Percentiles rank a stretch among this genome's conserved stretches.
Evolutionary conservation across 2,888 invertebrate genomes (phyloP).

Genomic region (Drosophila dives): DNA sequence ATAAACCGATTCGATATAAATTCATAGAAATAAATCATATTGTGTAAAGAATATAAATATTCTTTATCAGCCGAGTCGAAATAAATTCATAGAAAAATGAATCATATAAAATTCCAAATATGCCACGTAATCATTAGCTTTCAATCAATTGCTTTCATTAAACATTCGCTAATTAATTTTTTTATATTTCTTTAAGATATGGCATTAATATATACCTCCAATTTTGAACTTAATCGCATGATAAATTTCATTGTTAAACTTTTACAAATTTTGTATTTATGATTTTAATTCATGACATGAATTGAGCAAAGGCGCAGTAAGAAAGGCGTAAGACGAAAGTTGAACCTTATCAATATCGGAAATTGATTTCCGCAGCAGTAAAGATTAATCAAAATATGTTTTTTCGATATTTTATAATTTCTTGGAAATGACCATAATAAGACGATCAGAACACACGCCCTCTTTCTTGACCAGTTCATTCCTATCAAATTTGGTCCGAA

Average conservation of each 20-base stretch:
- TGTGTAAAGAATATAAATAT: neutral
- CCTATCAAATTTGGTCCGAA: constrained; percentile 12
- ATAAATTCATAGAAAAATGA: neutral
- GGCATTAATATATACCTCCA: neutral
- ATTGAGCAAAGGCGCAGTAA: neutral
- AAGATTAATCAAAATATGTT: neutral
- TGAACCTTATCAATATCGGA: constrained; percentile 26
- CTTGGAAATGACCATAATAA: constrained; percentile 44
- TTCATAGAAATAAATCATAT: too few relatives aligned
- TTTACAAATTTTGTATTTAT: neutral
- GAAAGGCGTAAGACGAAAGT: too few relatives aligned
- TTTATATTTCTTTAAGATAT: neutral
- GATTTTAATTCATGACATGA: neutral
- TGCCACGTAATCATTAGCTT: too few relatives aligned
- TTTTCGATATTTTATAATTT: constrained; percentile 17
- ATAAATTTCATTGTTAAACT: neutral
- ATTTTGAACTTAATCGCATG: neutral
- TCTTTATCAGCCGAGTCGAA: neutral
- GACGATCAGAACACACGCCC: constrained; percentile 55
- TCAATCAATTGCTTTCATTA: too few relatives aligned
- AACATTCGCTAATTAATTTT: neutral
- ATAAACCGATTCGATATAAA: too few relatives aligned
- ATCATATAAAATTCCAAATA: neutral
- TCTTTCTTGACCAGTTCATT: constrained; percentile 64
- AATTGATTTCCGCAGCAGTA: constrained; percentile 41